phyloP scores from a whole-genome alignment of 2,113 vertebrate genomes.

The Erinaceus europaeus region DNA sequence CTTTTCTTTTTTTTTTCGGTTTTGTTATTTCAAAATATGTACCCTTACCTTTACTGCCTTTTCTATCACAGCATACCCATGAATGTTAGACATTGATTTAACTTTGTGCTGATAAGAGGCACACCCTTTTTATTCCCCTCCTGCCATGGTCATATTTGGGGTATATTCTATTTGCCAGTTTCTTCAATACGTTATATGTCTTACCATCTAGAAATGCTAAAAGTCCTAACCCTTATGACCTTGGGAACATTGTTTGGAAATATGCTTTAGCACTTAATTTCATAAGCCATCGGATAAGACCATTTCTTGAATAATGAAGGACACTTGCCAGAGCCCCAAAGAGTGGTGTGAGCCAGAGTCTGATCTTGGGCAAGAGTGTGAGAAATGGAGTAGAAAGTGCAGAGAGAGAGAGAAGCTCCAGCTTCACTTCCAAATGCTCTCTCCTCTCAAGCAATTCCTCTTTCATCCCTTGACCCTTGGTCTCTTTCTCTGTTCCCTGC shows the following conservation, averaged over 20 bases:
- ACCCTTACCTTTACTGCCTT: fast-evolving
- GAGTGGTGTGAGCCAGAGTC: not conserved
- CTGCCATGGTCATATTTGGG: not conserved
- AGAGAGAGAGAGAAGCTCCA: not conserved
- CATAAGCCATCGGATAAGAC: slow-evolving; percentile 58
- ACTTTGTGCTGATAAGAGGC: too few relatives aligned
- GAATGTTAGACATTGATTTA: too few relatives aligned
- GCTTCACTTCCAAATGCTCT: not conserved
- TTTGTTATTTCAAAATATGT: not conserved
- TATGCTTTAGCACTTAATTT: slow-evolving; percentile 12
- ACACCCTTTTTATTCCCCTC: not conserved
- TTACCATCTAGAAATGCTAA: not conserved
- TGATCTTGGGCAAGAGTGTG: slow-evolving; percentile 33
- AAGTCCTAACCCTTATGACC: not conserved
- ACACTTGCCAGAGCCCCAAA: not conserved
- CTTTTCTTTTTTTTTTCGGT: too few relatives aligned
- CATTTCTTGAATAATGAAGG: not conserved
- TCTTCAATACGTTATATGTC: not conserved
- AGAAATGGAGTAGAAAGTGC: not conserved
- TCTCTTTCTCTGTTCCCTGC: not conserved
- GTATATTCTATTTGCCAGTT: not conserved
- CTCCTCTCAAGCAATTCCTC: not conserved
- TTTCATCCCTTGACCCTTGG: fast-evolving
- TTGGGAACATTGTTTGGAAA: slow-evolving; percentile 49
- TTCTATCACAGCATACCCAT: not conserved